Evolutionary conservation across 1,140 invertebrate genomes (phyloP), one percentile per base, ranked within the genome.

Genomic region (Bombus balteatus): DNA sequence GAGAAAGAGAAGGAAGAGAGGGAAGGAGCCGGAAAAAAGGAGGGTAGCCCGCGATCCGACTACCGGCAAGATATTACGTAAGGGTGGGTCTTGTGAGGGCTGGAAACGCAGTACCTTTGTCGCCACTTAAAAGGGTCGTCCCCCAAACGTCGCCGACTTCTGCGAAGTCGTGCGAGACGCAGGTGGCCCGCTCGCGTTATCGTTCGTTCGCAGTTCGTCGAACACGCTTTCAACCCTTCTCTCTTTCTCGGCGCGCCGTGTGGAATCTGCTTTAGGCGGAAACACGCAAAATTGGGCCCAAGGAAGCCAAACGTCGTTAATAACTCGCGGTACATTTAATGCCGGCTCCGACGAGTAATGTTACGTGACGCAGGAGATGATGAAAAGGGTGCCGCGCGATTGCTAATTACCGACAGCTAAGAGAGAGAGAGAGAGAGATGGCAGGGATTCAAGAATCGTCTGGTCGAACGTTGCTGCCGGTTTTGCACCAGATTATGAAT

Each of bases 301-400:
- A 88, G 89, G 88, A 92, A 91, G 88, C 88, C 83, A 83, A 83
- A 89, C 79, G 87, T 93, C 91, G 89, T 94, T 94, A 93, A 94
- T 94, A 93, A 92, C 92, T 92, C 90, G 86, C 92, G 90, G 90
- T 90, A 94, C 93, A 92, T 94, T 94, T 93, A 88, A 77, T 88
- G 87, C 83, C 34, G 75, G 41, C 72, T 84, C 84, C 81, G 88
- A 86, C 32, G 62, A 65, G 57, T 32, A 71, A 68, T 68, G 85
- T 86, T 65, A 66, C 79, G 70, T 65, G 76, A 80, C 76, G 72
- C 68, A 66, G 13, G 37, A 62, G 65, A 84, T 62, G 73, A 81
- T 81, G 84, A 41, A 43, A 32, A 65, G 87, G 79, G 71, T 70
- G 59, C 6, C 76, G 25, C 65, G 3, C 15, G 65, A 70, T 80